phyloP scores from a whole-genome alignment of 2,113 vertebrate genomes.

The Zosterops japonicus region DNA sequence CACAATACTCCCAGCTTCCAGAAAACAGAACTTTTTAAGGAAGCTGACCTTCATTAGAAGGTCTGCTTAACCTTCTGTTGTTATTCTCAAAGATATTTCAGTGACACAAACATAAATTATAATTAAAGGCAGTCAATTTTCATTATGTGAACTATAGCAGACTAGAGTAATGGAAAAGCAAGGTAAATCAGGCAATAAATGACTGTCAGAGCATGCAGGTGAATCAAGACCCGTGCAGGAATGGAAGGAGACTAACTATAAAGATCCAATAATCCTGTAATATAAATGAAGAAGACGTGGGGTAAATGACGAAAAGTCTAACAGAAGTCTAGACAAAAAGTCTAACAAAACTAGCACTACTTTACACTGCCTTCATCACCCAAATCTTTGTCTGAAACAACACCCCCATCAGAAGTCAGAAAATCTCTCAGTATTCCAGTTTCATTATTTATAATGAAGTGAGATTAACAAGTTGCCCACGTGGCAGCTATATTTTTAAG shows the following conservation, averaged over 20 bases:
- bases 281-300: background rate
- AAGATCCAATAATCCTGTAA: background rate
- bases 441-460: background rate
- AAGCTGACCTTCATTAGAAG: background rate
- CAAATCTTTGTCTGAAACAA: background rate
- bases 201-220: background rate
- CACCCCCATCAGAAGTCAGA: background rate
- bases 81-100: background rate
- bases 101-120: background rate
- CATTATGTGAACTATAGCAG: background rate
- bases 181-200: background rate
- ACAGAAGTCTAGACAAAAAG: background rate
- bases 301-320: background rate
- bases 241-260: background rate
- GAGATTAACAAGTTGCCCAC: background rate
- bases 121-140: background rate
- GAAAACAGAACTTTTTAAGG: background rate
- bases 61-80: background rate
- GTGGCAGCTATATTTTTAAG: background rate
- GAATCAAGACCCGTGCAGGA: background rate
- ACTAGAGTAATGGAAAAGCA: background rate
- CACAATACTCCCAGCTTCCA: background rate
- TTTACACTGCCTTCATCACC: background rate
- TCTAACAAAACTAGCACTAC: background rate
- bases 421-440: background rate